A percentile compares a stretch with the other conserved stretches of the same genome.
phyloP scores from a whole-genome alignment of 2,113 vertebrate species.

The Cromileptes altivelis region DNA sequence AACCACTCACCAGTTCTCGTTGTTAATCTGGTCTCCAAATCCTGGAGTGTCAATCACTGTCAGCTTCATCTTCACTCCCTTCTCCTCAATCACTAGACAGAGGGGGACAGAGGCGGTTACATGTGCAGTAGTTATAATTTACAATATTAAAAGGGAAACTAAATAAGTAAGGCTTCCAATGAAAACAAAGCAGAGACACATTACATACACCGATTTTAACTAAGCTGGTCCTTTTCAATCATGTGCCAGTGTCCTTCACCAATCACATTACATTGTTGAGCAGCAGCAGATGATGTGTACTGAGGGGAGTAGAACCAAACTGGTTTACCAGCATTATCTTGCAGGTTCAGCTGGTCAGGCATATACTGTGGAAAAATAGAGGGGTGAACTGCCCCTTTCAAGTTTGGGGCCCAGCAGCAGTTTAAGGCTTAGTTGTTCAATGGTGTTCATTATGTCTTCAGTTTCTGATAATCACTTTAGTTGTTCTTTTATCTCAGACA shows the following conservation, averaged over 20 bases:
- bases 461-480: too few relatives aligned
- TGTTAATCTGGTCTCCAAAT: slow-evolving; percentile 98
- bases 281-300: too few relatives aligned
- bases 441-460: too few relatives aligned
- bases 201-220: neutral
- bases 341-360: too few relatives aligned
- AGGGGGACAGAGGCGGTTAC: neutral
- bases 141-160: neutral
- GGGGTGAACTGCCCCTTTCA: too few relatives aligned
- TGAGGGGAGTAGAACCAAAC: too few relatives aligned
- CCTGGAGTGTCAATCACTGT: slow-evolving; percentile 96
- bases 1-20: slow-evolving; percentile 92
- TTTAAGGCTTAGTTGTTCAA: neutral
- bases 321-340: too few relatives aligned
- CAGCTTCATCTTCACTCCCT: slow-evolving; percentile 97
- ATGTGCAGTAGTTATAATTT: neutral
- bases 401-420: too few relatives aligned
- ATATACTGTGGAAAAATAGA: too few relatives aligned
- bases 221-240: neutral
- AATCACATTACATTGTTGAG: neutral
- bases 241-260: neutral
- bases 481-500: too few relatives aligned
- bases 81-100: slow-evolving; percentile 93
- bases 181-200: neutral
- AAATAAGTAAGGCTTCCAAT: neutral